These are phyloP conservation scores for Avahi laniger DNA, from an alignment of 2,797 vertebrate species.

Conservation along the genomic window DNA sequence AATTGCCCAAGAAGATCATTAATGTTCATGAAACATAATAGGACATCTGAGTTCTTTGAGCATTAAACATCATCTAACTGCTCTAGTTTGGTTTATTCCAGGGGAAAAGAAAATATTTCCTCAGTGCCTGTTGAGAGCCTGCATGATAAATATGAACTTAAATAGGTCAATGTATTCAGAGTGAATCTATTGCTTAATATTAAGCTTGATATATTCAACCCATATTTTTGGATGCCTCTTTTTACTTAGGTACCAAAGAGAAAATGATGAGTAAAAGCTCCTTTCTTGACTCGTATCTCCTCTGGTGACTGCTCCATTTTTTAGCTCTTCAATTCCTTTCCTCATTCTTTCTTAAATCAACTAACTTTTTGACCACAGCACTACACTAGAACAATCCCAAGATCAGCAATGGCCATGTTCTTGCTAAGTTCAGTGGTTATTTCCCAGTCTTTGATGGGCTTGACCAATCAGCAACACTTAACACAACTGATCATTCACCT, in stretches of 20 bases:
- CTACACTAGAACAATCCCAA: not conserved
- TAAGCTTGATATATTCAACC: constrained; percentile 29
- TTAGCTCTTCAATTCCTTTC: not conserved
- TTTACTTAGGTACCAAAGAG: not conserved
- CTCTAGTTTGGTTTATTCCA: constrained; percentile 2
- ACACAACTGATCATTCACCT: not conserved
- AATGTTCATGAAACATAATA: not conserved
- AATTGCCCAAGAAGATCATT: not conserved
- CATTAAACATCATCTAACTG: constrained; percentile 17
- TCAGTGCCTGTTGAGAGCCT: not conserved
- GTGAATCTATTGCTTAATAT: not conserved
- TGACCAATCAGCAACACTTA: not conserved
- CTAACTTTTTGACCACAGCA: not conserved
- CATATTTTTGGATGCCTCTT: not conserved
- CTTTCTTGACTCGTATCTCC: not conserved
- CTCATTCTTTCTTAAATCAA: not conserved
- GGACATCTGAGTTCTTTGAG: constrained; percentile 27
- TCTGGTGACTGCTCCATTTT: not conserved
- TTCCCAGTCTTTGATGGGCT: not conserved
- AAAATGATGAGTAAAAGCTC: not conserved
- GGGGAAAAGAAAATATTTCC: constrained; percentile 41
- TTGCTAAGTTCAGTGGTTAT: not conserved
- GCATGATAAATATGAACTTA: not conserved
- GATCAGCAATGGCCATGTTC: not conserved
- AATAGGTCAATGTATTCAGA: not conserved